These are phyloP conservation scores for Ceyx melanurus DNA, from an alignment of 2,113 vertebrate species.

Conservation along the genomic window DNA sequence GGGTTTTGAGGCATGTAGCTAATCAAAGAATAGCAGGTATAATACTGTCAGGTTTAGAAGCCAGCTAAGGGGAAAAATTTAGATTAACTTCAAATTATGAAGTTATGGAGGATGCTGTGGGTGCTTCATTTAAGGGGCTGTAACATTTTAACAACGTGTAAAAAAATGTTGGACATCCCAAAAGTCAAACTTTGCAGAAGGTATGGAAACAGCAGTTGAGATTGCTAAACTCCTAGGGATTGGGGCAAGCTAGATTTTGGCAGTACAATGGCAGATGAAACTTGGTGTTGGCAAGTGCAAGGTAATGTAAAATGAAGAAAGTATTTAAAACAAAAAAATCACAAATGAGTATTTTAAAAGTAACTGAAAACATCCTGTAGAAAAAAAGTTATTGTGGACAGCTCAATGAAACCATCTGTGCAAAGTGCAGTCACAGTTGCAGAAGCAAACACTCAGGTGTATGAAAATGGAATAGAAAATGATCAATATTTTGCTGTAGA, in stretches of 20 bases:
- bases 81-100: neutral
- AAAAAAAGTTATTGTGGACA: slow-evolving; percentile 66
- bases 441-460: slow-evolving; percentile 2
- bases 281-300: neutral
- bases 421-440: slow-evolving; percentile 4
- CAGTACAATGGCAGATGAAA: slow-evolving; percentile 21
- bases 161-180: neutral
- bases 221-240: neutral
- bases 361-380: neutral
- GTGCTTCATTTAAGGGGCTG: neutral
- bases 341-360: neutral
- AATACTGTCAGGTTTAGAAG: neutral
- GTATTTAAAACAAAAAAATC: neutral
- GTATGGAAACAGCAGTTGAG: neutral
- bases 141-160: neutral
- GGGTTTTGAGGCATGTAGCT: neutral
- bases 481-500: neutral
- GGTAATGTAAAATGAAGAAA: neutral
- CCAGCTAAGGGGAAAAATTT: neutral
- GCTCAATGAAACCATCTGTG: slow-evolving; percentile 61
- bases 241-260: neutral
- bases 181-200: neutral
- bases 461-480: slow-evolving; percentile 30
- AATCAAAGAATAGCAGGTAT: neutral
- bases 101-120: neutral